Evolutionary conservation across 2,888 invertebrate genomes (phyloP), one percentile per base, ranked within the genome.

Genomic region (Leptinotarsa peninsularis): DNA sequence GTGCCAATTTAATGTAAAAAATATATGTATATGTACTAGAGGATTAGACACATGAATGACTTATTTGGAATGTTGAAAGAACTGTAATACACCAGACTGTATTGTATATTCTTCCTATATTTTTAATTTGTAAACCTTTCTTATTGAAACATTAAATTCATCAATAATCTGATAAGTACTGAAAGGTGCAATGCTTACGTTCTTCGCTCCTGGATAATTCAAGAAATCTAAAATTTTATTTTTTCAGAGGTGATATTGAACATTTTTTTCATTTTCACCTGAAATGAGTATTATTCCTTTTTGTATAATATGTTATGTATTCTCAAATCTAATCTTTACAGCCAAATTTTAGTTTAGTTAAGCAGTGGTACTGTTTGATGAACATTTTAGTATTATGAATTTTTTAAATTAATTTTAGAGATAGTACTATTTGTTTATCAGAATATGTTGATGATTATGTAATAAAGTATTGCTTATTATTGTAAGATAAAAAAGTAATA

Each of bases 281-380:
- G 33, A 1, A 33, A 33, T 33, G 33, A 33, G 7, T 33, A 33
- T 33, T 56, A 63, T 71, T 15, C 67, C n/a, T 33, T 58, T 43
- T 49, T 75, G 76, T 77, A 77, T 79, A 79, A 74, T 72, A 74
- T 79, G 78, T 79, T 79, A 76, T 79, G 78, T 79, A 79, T 72
- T 58, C 70, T 78, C 78, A 78, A 72, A 75, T 72, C 70, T 73
- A 67, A 43, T 73, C 60, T 66, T 72, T 73, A 72, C 23, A n/a
- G 58, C 69, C 66, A 78, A 76, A 72, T 75, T 75, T 76, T 73
- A 67, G 73, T 74, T 66, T 71, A 76, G 67, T n/a, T 68, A 78
- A 43, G 43, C 43, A 10, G 74, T 66, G 66, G 73, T 74, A 71
- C 67, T 76, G 66, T 76, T 68, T 68, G 69, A 74, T 71, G 50